Evolutionary conservation across 2,888 invertebrate genomes (phyloP).

Genomic region (Ectobius pallidus): DNA sequence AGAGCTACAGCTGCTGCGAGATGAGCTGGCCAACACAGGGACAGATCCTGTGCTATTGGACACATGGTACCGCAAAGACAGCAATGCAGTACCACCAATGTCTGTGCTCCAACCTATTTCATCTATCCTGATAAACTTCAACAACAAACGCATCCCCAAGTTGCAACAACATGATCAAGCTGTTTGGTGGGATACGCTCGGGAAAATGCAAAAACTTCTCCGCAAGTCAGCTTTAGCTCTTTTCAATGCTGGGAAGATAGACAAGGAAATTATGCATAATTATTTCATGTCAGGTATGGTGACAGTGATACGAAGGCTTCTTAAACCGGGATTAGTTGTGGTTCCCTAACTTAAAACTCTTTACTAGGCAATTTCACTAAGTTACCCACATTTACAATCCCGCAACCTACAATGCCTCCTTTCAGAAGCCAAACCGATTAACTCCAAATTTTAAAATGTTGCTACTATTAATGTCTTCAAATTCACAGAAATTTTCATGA

Average conservation of each 20-base stretch:
- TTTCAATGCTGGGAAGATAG: constrained; percentile 81
- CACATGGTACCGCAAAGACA: constrained; percentile 95
- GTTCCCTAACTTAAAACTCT: too few species aligned
- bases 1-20: constrained; percentile 85
- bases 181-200: constrained; percentile 97
- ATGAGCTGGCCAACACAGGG: constrained; percentile 82
- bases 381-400: too few species aligned
- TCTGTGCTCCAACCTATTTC: constrained; percentile 97
- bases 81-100: constrained; percentile 93
- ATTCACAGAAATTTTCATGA: too few species aligned
- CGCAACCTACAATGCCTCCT: too few species aligned
- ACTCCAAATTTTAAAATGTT: too few species aligned
- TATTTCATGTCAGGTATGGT: constrained; percentile 98
- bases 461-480: too few species aligned
- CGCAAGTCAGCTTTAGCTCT: constrained; percentile 90
- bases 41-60: constrained; percentile 84
- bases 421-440: too few species aligned
- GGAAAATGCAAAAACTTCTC: constrained; percentile 93
- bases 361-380: too few species aligned
- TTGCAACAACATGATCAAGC: constrained; percentile 96
- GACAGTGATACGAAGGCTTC: neutral
- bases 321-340: too few species aligned
- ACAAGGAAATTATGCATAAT: constrained; percentile 93
- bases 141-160: constrained; percentile 96
- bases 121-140: constrained; percentile 94